phyloP scores from a whole-genome alignment of 2,888 invertebrate species.

The Antitype chi region DNA sequence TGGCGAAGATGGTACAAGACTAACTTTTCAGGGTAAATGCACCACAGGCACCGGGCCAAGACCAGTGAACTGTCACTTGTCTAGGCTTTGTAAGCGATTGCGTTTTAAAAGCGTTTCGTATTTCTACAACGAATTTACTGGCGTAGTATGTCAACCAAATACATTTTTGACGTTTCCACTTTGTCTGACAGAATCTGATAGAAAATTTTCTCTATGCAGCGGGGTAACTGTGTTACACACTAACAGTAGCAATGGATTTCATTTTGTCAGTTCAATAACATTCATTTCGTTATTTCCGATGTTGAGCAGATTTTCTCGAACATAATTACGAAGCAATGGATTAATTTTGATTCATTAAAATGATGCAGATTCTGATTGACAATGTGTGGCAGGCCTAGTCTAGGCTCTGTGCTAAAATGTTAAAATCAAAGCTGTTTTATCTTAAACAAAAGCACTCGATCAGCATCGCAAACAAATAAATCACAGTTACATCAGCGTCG shows the following conservation, averaged over 20 bases:
- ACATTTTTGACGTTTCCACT: background rate
- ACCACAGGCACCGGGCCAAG: no score
- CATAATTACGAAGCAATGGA: no score
- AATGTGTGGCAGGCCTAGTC: background rate
- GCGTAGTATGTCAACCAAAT: background rate
- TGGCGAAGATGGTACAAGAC: background rate
- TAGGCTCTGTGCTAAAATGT: no score
- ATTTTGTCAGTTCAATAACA: no score
- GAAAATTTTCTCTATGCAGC: background rate
- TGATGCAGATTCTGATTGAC: no score
- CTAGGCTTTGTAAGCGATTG: background rate
- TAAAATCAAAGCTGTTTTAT: background rate
- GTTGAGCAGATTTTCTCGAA: no score
- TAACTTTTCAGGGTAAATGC: background rate
- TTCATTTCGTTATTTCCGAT: no score
- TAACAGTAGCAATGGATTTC: no score
- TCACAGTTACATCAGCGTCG: conserved; percentile 24
- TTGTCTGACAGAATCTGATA: background rate
- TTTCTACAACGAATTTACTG: no score
- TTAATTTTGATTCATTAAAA: no score
- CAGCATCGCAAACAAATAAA: conserved; percentile 29
- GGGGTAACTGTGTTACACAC: no score
- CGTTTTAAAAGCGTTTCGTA: background rate
- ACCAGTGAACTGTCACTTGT: background rate
- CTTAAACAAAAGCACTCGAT: background rate